These are phyloP conservation scores for Melanitta fusca DNA, from an alignment of 2,797 vertebrate species.

Conservation along the genomic window DNA sequence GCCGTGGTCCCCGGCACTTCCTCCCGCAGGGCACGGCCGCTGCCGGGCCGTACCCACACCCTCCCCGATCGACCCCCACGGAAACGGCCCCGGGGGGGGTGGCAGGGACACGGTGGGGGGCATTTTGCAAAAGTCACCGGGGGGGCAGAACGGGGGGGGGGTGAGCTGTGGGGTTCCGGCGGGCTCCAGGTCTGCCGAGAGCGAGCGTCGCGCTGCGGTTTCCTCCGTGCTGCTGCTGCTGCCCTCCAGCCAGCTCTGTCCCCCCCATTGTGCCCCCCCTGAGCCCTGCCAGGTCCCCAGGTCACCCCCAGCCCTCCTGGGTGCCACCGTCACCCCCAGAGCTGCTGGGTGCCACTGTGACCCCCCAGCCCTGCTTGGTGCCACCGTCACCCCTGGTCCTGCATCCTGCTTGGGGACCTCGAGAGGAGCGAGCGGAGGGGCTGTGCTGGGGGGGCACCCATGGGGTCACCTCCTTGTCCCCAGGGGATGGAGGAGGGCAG, in stretches of 20 bases:
- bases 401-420: no score
- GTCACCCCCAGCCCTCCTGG: no score
- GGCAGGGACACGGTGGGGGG: no score
- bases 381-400: no score
- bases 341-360: no score
- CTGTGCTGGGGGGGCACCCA: no score
- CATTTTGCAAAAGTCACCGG: neutral
- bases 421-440: no score
- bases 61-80: neutral
- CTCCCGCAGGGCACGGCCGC: neutral
- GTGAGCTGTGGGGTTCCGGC: neutral
- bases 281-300: neutral
- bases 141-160: no score
- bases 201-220: neutral
- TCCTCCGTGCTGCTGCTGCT: neutral
- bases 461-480: no score
- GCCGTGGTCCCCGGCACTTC: neutral
- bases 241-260: neutral
- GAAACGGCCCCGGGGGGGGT: neutral
- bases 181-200: neutral
- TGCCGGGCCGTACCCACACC: neutral
- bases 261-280: neutral
- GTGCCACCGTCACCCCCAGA: neutral
- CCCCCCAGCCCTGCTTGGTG: no score
- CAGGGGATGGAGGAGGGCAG: no score